Evolutionary conservation across 2,797 vertebrate species (phyloP).

Genomic region (Lerista edwardsae): DNA sequence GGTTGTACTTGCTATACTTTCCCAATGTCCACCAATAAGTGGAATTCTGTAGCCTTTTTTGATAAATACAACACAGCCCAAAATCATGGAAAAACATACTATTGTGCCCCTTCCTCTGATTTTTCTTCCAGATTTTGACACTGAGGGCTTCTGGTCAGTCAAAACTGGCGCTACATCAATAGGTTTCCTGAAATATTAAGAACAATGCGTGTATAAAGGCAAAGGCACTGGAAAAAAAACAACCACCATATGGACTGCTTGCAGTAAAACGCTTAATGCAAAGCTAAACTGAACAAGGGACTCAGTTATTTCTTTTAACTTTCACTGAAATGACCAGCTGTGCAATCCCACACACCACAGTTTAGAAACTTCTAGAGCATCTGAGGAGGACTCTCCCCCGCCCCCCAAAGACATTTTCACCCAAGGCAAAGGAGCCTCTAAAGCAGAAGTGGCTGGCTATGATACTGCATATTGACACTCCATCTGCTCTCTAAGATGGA

Average conservation of each 20-base stretch:
- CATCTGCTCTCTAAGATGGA: neutral
- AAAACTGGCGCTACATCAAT: constrained; percentile 76
- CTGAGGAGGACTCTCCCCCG: no score
- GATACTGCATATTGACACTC: neutral
- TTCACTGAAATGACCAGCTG: neutral
- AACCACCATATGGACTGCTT: neutral
- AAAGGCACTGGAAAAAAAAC: neutral
- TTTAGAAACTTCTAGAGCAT: neutral
- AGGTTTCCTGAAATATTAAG: constrained; percentile 79
- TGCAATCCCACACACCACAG: no score
- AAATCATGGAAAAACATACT: constrained; percentile 76
- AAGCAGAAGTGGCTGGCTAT: neutral
- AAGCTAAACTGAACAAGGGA: neutral
- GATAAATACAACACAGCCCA: neutral
- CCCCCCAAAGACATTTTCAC: neutral
- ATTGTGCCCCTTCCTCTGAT: constrained; percentile 97
- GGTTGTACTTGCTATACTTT: no score
- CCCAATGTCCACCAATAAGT: neutral
- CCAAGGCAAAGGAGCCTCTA: neutral
- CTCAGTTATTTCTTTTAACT: neutral
- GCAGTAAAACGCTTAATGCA: neutral
- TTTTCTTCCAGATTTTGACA: constrained; percentile 97
- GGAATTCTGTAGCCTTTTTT: neutral
- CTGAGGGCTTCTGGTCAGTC: constrained; percentile 88
- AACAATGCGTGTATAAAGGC: constrained; percentile 32